Percentiles rank a stretch among this genome's conserved stretches.
These are phyloP conservation scores for Sandelia bainsii DNA, from an alignment of 2,797 vertebrate species.

Conservation along the genomic window DNA sequence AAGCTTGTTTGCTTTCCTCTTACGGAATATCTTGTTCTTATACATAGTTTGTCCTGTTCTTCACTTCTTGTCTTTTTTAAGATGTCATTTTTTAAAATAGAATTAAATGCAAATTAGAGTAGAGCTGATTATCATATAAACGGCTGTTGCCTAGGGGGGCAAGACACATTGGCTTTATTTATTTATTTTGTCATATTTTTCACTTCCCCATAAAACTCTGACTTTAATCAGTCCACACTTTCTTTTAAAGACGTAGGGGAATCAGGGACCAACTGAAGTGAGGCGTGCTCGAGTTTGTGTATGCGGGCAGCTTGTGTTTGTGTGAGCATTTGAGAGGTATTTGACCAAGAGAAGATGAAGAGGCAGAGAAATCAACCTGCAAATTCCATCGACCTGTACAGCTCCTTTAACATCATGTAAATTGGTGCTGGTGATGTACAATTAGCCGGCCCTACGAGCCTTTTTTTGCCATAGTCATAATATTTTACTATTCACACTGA, in stretches of 20 bases:
- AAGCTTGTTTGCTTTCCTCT: constrained; percentile 38
- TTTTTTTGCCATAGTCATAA: constrained; percentile 11
- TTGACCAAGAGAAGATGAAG: constrained; percentile 18
- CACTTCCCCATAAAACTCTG: constrained; percentile 72
- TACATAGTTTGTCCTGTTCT: constrained; percentile 49
- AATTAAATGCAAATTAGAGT: constrained; percentile 86
- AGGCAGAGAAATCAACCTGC: constrained; percentile 12
- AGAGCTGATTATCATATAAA: constrained; percentile 87
- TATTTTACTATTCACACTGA: constrained; percentile 31
- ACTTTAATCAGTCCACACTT: constrained; percentile 78
- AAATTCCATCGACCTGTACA: constrained; percentile 8
- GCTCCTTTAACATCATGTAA: constrained; percentile 20
- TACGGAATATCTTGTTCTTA: constrained; percentile 46
- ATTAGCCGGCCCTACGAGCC: constrained; percentile 21
- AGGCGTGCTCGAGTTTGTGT: constrained; percentile 24
- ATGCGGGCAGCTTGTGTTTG: constrained; percentile 13
- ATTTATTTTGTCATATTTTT: constrained; percentile 80
- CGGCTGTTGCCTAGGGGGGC: constrained; percentile 75
- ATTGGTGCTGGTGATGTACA: constrained; percentile 10
- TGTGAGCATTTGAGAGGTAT: constrained; percentile 15
- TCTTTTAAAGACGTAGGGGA: constrained; percentile 76
- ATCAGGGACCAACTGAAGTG: constrained; percentile 48
- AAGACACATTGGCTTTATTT: constrained; percentile 76
- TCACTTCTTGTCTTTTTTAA: constrained; percentile 53
- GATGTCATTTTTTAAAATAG: constrained; percentile 78